phyloP scores from a whole-genome alignment of 1,140 invertebrate species.

The Drosophila mojavensis region DNA sequence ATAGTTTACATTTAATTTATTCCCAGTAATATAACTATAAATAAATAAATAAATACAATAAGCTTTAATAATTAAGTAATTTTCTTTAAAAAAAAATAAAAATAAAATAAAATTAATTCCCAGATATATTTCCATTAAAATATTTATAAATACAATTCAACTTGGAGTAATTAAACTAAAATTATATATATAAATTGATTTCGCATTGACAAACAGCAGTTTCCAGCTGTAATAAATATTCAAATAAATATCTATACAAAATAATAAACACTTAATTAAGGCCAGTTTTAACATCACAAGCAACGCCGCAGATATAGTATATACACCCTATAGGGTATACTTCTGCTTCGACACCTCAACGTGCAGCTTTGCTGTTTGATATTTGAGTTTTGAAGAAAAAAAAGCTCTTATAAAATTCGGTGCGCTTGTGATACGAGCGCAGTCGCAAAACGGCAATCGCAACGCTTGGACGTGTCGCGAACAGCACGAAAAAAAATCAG shows the following conservation, averaged over 20 bases:
- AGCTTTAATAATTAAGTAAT: no score
- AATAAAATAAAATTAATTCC: neutral
- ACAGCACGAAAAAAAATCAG: conserved; percentile 21
- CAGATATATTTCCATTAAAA: no score
- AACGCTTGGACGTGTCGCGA: conserved; percentile 70
- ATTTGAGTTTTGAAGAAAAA: conserved; percentile 17
- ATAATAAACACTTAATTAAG: no score
- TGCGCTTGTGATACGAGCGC: conserved; percentile 61
- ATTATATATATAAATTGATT: neutral
- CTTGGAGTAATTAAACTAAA: no score
- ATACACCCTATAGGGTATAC: conserved; percentile 24
- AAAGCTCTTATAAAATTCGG: conserved; percentile 74
- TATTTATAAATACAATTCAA: no score
- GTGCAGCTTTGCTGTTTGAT: conserved; percentile 14
- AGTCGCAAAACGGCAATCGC: conserved; percentile 67
- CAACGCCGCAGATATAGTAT: no score
- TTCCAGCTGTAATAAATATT: no score
- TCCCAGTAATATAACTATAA: no score
- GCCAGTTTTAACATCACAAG: no score
- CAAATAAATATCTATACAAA: no score
- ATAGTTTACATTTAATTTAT: no score
- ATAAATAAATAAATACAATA: no score
- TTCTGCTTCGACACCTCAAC: neutral
- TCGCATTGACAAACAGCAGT: neutral
- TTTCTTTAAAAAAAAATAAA: neutral